Base-by-base conservation (phyloP, 2,888 invertebrate species). In the Aromia moschata region DNA sequence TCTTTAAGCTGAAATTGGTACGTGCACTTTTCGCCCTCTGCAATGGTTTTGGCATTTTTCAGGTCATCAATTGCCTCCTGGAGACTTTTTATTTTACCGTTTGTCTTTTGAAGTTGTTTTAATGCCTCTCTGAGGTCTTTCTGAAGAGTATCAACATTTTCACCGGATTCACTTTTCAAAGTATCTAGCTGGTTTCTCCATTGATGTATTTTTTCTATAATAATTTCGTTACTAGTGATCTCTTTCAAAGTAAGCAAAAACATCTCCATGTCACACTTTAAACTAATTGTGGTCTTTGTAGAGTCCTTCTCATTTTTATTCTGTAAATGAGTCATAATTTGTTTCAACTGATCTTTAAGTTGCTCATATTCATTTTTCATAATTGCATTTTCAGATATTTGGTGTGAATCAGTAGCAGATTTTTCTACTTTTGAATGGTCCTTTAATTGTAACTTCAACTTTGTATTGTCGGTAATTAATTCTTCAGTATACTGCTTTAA, bases 11-110 rank as follows among this genome's bases (percentile, higher is more conserved):
- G 62, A 44, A 53, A 65, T 46, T 67, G 67, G 4, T 69, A 51
- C n/a, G 56, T 65, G 40, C 64, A 65, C 53, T 70, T 73, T 63
- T 73, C 74, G 15, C 66, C 70, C 56, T 74, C 72, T 18, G 65
- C 44, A 16, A 70, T 56, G 11, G 64, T 72, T 62, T 72, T 65
- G 0, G 68, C 46, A 25, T 65, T 71, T 9, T 62, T 65, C 9
- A 73, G 31, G 17, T 70, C 71, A 36, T 72, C 67, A 11, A 72
- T 38, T 7, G 51, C 59, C 31, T 72, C 70, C 59, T 71, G 64
- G 18, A 66, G 51, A 3, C 58, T 49, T 43, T 56, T 64, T 15
- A 70, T 18, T 58, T 70, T 67, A 16, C 64, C 57, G 44, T 67
- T 46, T 15, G 65, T 52, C 52, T 64, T 54, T 31, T 63, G 58